phyloP scores from a whole-genome alignment of 2,888 invertebrate species.

The Sminthurinus aureus region DNA sequence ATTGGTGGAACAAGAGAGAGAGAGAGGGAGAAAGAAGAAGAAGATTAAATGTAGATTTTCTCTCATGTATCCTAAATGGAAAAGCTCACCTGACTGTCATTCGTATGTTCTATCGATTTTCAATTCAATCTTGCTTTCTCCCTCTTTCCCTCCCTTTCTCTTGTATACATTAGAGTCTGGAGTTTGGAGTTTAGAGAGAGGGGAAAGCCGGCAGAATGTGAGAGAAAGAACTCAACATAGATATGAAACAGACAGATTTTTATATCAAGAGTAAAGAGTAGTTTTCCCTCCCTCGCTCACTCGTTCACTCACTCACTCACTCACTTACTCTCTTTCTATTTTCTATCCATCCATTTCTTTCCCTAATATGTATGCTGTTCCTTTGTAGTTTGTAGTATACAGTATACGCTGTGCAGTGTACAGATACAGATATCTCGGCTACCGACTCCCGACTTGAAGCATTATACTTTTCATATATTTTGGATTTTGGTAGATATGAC shows the following conservation, averaged over 20 bases:
- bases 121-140: conserved; percentile 23
- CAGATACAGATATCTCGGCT: too few relatives aligned
- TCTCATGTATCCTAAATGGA: background rate
- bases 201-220: background rate
- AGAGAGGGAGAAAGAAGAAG: background rate
- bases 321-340: background rate
- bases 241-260: conserved; percentile 20
- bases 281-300: background rate
- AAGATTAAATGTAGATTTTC: conserved; percentile 23
- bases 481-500: too few relatives aligned
- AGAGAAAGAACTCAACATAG: background rate
- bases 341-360: background rate
- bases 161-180: background rate
- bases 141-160: background rate
- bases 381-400: too few relatives aligned
- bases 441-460: too few relatives aligned
- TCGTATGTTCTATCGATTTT: conserved; percentile 7
- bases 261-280: conserved; percentile 3
- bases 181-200: background rate
- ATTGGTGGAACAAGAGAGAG: background rate
- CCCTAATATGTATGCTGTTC: too few relatives aligned
- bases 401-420: too few relatives aligned
- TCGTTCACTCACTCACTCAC: background rate
- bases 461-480: too few relatives aligned
- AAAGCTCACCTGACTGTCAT: conserved; percentile 6